Evolutionary conservation across 1,140 invertebrate genomes (phyloP).

Genomic region (Drosophila lini): DNA sequence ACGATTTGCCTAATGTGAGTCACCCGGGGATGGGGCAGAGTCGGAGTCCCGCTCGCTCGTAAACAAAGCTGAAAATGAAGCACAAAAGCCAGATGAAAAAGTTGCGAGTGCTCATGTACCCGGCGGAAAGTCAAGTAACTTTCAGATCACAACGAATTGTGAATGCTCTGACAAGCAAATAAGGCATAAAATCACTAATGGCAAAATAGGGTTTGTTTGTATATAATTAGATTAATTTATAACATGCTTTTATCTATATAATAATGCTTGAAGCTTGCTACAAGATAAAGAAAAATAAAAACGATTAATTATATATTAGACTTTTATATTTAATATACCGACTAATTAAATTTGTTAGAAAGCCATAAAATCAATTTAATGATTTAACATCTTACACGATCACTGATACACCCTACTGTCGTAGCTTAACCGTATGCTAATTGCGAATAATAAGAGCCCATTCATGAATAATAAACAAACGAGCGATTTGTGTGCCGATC

Average conservation of each 20-base stretch:
- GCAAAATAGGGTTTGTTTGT: too few species aligned
- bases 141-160: conserved; percentile 2
- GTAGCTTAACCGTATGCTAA: conserved; percentile 32
- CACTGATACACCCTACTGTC: not conserved
- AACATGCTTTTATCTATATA: not conserved
- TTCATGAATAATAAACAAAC: conserved; percentile 57
- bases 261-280: not conserved
- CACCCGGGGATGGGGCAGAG: conserved; percentile 15
- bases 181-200: too few species aligned
- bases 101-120: conserved; percentile 64
- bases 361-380: not conserved
- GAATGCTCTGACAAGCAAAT: not conserved
- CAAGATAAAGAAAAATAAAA: not conserved
- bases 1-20: conserved; percentile 54
- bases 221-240: not conserved
- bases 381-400: not conserved
- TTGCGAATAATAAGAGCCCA: conserved; percentile 47
- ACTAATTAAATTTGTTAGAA: not conserved
- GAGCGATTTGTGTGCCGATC: conserved; percentile 45
- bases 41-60: conserved; percentile 27
- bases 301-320: too few species aligned
- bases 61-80: conserved; percentile 47
- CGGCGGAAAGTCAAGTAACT: not conserved
- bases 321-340: not conserved
- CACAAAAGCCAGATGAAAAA: conserved; percentile 30